A percentile compares a stretch with the other conserved stretches of the same genome.
Conservation (phyloP, 1,140 invertebrate species). For the Galleria mellonella region DNA sequence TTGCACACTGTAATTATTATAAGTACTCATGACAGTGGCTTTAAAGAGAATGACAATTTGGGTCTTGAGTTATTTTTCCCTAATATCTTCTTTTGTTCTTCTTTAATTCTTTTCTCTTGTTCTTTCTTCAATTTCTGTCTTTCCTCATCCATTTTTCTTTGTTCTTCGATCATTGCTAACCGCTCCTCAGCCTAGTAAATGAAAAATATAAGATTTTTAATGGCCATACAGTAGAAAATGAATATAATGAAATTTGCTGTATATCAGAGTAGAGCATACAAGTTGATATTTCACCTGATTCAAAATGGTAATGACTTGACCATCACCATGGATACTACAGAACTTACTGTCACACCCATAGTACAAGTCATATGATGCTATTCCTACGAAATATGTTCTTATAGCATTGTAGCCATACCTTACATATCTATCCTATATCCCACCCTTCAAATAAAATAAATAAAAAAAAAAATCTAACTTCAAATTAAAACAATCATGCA, state of each 20-base stretch:
- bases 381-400: too few species aligned
- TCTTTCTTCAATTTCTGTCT: constrained; percentile 93
- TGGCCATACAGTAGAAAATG: neutral
- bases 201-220: neutral
- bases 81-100: constrained; percentile 97
- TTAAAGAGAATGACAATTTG: constrained; percentile 94
- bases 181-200: constrained; percentile 93
- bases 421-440: too few species aligned
- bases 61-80: constrained; percentile 98
- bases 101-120: constrained; percentile 92
- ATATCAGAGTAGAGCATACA: neutral
- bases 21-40: constrained; percentile 80
- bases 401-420: too few species aligned
- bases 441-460: too few species aligned
- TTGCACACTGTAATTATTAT: constrained; percentile 9
- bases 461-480: too few species aligned
- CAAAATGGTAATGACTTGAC: too few species aligned
- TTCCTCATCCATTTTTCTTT: constrained; percentile 96
- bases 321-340: too few species aligned
- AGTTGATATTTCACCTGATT: too few species aligned
- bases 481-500: too few species aligned
- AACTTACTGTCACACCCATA: neutral
- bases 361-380: neutral
- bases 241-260: neutral
- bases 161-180: constrained; percentile 96